These are phyloP conservation scores for Beroe forskalii DNA, from an alignment of 37 sponge, comb jelly and placozoan genomes.

Conservation along the genomic window DNA sequence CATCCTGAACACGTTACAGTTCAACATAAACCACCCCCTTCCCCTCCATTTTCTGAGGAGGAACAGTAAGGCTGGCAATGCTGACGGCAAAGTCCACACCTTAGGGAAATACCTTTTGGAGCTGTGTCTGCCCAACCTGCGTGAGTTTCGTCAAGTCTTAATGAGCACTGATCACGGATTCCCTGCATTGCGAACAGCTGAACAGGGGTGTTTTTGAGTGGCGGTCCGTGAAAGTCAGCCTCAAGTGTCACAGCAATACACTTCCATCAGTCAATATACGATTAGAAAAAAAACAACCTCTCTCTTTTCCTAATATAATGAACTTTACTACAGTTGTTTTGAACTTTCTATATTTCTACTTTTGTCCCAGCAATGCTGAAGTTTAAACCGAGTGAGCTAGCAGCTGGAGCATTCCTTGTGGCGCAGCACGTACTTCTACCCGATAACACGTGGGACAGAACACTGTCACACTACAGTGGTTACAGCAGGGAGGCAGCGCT, in stretches of 20 bases:
- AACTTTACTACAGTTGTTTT: background rate
- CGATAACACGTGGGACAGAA: background rate
- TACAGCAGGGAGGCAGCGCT: conserved; percentile 33
- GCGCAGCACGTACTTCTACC: conserved; percentile 35
- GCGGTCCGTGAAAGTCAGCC: too few species aligned
- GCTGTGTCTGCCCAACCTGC: conserved; percentile 75
- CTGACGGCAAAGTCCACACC: conserved; percentile 76
- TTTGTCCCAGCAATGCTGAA: conserved; percentile 68
- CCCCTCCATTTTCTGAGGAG: conserved; percentile 92
- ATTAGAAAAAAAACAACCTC: too few species aligned
- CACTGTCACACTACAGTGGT: conserved; percentile 49
- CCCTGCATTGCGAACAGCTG: too few species aligned
- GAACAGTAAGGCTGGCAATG: conserved; percentile 91
- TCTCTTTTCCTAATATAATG: too few species aligned
- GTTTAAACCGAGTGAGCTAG: conserved; percentile 79
- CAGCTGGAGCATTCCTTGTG: conserved; percentile 73
- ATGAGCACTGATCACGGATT: too few species aligned
- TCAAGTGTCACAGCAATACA: too few species aligned
- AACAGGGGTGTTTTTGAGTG: too few species aligned
- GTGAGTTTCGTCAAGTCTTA: background rate
- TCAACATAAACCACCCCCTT: conserved; percentile 87
- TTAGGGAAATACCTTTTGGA: conserved; percentile 95
- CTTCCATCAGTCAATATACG: too few species aligned
- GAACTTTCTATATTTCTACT: background rate
- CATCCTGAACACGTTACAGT: conserved; percentile 80